phyloP scores from a whole-genome alignment of 2,888 invertebrate species.

The Agonopterix alstromeriana region DNA sequence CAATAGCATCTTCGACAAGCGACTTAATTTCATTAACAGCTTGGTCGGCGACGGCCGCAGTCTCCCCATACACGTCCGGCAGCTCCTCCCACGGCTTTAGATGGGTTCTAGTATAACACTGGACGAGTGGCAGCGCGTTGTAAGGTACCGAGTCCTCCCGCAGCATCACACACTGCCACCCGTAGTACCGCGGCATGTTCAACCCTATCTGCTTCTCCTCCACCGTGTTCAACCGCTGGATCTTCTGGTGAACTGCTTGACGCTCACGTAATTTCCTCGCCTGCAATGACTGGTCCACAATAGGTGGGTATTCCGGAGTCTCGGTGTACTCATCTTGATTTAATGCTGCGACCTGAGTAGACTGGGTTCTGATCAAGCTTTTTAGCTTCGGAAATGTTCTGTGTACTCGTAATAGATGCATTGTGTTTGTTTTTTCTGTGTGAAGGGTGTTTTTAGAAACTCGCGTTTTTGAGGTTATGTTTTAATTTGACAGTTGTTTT shows the following conservation, averaged over 20 bases:
- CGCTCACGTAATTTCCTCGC: constrained; percentile 65
- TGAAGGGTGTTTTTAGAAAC: background rate
- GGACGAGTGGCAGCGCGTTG: constrained; percentile 81
- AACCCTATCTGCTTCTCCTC: constrained; percentile 91
- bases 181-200: constrained; percentile 90
- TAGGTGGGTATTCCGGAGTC: constrained; percentile 75
- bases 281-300: constrained; percentile 75
- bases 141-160: constrained; percentile 79
- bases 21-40: constrained; percentile 72
- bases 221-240: constrained; percentile 81
- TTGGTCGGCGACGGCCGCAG: constrained; percentile 58
- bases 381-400: constrained; percentile 50
- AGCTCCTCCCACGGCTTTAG: constrained; percentile 76
- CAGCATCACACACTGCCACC: constrained; percentile 81
- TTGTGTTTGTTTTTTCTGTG: constrained; percentile 17
- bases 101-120: constrained; percentile 88
- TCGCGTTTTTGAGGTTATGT: background rate
- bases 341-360: constrained; percentile 39
- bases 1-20: constrained; percentile 79
- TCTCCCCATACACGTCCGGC: constrained; percentile 76
- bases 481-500: background rate
- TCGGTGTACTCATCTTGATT: constrained; percentile 61
- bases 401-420: constrained; percentile 48
- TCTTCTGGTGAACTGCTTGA: constrained; percentile 71
- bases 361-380: constrained; percentile 27